phyloP scores from a whole-genome alignment of 2,797 vertebrate genomes.

The Pseudomugil tenellus region DNA sequence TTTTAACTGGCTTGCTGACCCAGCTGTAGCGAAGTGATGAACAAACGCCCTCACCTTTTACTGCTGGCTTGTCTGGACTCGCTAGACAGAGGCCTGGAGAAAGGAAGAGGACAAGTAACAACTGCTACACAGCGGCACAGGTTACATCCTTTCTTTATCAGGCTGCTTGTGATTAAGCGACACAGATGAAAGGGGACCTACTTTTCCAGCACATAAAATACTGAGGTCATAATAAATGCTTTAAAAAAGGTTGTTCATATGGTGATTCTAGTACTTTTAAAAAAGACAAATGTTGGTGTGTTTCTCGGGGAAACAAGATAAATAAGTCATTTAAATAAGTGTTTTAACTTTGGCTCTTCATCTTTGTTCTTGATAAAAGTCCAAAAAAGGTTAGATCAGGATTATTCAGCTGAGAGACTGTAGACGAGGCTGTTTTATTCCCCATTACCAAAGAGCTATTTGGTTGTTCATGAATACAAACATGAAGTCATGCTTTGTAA shows the following conservation, averaged over 20 bases:
- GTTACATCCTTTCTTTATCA: slow-evolving; percentile 32
- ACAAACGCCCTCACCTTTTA: slow-evolving; percentile 66
- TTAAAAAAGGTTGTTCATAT: slow-evolving; percentile 15
- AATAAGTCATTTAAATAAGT: neutral
- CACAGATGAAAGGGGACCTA: slow-evolving; percentile 22
- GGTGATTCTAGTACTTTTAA: neutral
- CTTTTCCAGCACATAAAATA: slow-evolving; percentile 5
- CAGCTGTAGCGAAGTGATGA: slow-evolving; percentile 61
- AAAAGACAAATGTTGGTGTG: neutral
- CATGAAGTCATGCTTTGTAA: no score
- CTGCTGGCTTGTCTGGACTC: slow-evolving; percentile 58
- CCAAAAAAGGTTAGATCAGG: neutral
- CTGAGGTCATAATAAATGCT: slow-evolving; percentile 6
- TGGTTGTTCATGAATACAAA: no score
- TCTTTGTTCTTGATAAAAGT: neutral
- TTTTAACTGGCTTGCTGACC: slow-evolving; percentile 57
- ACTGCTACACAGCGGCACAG: slow-evolving; percentile 5
- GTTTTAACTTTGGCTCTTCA: neutral
- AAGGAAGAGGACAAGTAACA: slow-evolving; percentile 1
- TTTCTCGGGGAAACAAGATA: no score
- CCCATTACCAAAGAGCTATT: no score
- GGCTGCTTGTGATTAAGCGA: slow-evolving; percentile 38
- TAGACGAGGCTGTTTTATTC: no score
- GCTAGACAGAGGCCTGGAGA: slow-evolving; percentile 22
- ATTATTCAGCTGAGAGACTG: no score